Evolutionary conservation across 2,113 vertebrate species (phyloP).

Genomic region (Microtus ochrogaster): DNA sequence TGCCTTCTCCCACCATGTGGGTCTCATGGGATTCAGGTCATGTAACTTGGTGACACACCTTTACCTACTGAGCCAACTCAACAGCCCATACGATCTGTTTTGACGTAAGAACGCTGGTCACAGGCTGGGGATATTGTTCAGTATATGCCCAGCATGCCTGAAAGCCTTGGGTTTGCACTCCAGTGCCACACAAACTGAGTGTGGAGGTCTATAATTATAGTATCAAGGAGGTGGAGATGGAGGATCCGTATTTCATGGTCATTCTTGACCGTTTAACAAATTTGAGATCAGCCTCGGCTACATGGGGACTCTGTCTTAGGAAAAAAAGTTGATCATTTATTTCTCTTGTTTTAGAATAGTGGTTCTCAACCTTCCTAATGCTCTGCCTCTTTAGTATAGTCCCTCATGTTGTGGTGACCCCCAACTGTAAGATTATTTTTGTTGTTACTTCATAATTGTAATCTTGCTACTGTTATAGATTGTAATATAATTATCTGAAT

Average conservation of each 20-base stretch:
- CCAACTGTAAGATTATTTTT: neutral
- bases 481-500: neutral
- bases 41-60: neutral
- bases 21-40: neutral
- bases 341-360: slow-evolving; percentile 17
- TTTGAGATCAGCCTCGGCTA: neutral
- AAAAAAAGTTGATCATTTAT: neutral
- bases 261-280: neutral
- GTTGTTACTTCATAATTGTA: neutral
- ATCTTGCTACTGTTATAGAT: neutral
- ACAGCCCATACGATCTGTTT: neutral
- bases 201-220: neutral
- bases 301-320: neutral
- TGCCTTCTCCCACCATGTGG: neutral
- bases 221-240: neutral
- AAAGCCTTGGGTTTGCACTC: neutral
- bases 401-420: neutral
- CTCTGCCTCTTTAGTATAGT: neutral
- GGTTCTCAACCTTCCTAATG: neutral
- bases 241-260: neutral
- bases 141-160: neutral
- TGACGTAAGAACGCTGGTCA: neutral
- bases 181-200: neutral
- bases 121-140: neutral
- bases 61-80: neutral